Base-by-base conservation (phyloP, 1,140 invertebrate species). In the Amyelois transitella region DNA sequence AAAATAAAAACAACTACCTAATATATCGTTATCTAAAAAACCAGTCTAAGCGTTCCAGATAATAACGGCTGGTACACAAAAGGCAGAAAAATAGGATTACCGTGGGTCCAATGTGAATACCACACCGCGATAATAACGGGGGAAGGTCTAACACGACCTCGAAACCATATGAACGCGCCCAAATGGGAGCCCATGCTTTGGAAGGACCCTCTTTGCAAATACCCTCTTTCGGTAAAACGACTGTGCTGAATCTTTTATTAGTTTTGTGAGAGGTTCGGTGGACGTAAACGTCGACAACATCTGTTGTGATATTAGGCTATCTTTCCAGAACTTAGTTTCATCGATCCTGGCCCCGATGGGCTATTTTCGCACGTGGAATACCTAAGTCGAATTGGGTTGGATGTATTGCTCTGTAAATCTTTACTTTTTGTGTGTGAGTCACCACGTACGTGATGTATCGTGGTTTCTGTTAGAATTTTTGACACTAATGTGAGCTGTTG, bases 181-280 rank as follows among this genome's bases (percentile, higher is more conserved):
- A 60, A 75, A 66, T 68, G 70, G 73, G 63, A 60, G 61, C 62
- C 69, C 76, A 77, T 75, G 73, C 67, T 70, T 63, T 69, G 67
- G 66, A 79, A 85, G 69, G 64, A 81, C 83, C 79, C 74, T 77
- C 70, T 81, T 77, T 80, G 32, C 32, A 38, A 38, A 38, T 38
- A 38, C 32, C 32, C 74, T 77, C 70, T 81, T 77, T 80, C 62
- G 68, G 73, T 50, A 71, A 69, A 83, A 82, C 75, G 83, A 73
- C 75, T 77, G 75, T 81, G 73, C 80, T 87, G 83, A 85, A 83
- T 85, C 80, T 85, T 83, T 86, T 86, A 86, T 86, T 86, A 86
- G 80, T 80, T 83, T 77, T 56, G 77, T 79, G 83, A 85, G 77
- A 77, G 68, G 80, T 69, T 72, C 74, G 77, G 76, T 82, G 81